Evolutionary conservation across 2,113 vertebrate species (phyloP).

Genomic region (Drymodes brunneopygia): DNA sequence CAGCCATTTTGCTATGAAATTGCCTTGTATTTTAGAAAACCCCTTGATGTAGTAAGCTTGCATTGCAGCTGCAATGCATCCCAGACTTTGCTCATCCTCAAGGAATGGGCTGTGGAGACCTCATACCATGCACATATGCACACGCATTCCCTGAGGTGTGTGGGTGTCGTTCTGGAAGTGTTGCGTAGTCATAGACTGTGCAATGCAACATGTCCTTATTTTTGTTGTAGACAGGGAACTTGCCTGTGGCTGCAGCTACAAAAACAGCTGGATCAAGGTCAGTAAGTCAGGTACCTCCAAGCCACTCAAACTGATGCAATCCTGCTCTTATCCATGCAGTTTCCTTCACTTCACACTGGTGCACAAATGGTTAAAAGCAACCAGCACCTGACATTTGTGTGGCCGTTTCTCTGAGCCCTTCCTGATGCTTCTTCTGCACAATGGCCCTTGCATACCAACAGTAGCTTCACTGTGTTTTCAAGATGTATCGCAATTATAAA

Average conservation of each 20-base stretch:
- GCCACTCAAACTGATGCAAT: background rate
- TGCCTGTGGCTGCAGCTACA: accelerated
- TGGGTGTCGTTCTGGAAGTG: background rate
- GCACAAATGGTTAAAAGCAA: background rate
- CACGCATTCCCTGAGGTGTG: accelerated
- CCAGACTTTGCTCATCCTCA: background rate
- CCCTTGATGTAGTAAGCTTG: background rate
- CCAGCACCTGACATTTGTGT: background rate
- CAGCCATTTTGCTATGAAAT: background rate
- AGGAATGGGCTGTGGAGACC: accelerated
- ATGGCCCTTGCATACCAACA: background rate
- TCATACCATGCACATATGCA: accelerated
- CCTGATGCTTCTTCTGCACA: background rate
- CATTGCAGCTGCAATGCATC: background rate
- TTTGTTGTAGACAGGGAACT: background rate
- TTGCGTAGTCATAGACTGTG: background rate
- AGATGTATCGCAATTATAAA: background rate
- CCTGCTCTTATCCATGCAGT: background rate
- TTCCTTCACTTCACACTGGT: background rate
- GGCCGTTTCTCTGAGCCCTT: background rate
- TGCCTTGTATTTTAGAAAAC: background rate
- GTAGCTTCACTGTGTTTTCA: background rate
- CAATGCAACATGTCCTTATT: background rate
- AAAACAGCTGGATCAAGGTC: background rate
- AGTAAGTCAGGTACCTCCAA: background rate